Conservation (phyloP, 2,113 vertebrate genomes). For the Pantherophis guttatus region DNA sequence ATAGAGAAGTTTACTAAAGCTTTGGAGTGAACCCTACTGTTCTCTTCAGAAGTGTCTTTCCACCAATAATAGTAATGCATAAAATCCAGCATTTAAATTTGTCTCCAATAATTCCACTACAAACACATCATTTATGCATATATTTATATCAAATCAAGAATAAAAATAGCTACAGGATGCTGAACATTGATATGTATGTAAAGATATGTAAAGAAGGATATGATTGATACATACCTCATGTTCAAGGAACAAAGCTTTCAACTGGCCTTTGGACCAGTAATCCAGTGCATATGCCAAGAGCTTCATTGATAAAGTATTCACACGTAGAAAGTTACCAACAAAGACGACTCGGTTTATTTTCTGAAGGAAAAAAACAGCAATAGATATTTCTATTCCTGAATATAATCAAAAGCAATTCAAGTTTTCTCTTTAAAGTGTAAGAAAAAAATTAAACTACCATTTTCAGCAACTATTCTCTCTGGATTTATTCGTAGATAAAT, state of each 20-base stretch:
- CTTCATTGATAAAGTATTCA: conserved; percentile 98
- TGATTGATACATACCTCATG: conserved; percentile 72
- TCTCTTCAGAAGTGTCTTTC: neutral
- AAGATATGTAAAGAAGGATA: neutral
- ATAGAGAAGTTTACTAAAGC: neutral
- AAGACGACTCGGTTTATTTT: conserved; percentile 88
- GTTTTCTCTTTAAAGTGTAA: conserved; percentile 24
- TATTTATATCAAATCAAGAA: neutral
- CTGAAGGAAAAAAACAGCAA: conserved; percentile 56
- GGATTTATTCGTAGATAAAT: neutral
- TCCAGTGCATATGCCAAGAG: conserved; percentile 86
- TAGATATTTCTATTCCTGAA: conserved; percentile 30
- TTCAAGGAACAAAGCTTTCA: conserved; percentile 82
- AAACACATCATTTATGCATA: neutral
- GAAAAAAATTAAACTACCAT: conserved; percentile 9
- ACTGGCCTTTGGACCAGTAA: conserved; percentile 83
- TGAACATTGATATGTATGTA: neutral
- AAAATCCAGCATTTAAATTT: neutral
- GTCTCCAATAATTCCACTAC: neutral
- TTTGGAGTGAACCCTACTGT: neutral
- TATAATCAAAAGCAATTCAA: conserved; percentile 3
- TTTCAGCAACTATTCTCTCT: neutral
- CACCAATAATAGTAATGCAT: neutral
- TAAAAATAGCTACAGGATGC: neutral
- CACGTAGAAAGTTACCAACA: conserved; percentile 95